A percentile compares a stretch with the other conserved stretches of the same genome.
Evolutionary conservation across 2,888 invertebrate species (phyloP).

Genomic region (Tetranychus piercei): DNA sequence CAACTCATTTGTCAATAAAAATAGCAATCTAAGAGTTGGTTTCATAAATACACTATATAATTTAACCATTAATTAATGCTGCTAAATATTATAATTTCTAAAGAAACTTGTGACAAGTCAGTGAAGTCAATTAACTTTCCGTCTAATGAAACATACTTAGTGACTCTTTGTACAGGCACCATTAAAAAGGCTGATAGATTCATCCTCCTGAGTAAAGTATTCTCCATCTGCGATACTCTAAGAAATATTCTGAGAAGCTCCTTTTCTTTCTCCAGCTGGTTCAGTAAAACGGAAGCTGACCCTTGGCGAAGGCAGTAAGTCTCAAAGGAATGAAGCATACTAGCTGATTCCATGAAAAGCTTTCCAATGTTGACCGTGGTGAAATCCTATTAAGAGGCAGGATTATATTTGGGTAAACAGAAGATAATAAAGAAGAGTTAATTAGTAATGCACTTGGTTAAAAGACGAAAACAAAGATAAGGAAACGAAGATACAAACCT

Average conservation of each 20-base stretch:
- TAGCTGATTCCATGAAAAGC: slow-evolving; percentile 62
- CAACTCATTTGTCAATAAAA: too few relatives aligned
- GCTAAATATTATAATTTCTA: too few relatives aligned
- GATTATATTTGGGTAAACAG: not conserved
- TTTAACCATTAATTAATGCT: too few relatives aligned
- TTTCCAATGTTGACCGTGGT: slow-evolving; percentile 73
- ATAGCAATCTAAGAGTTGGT: too few relatives aligned
- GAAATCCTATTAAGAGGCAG: slow-evolving; percentile 42
- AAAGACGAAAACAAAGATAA: not conserved
- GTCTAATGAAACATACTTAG: slow-evolving; percentile 41
- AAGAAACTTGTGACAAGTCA: too few relatives aligned
- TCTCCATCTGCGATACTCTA: slow-evolving; percentile 90
- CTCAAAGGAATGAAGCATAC: slow-evolving; percentile 84
- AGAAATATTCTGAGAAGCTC: slow-evolving; percentile 80
- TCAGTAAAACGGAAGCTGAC: slow-evolving; percentile 62
- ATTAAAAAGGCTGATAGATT: slow-evolving; percentile 92
- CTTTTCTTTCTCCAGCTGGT: slow-evolving; percentile 81
- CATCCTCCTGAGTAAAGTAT: slow-evolving; percentile 74
- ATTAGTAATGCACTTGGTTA: slow-evolving; percentile 3
- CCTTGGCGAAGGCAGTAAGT: slow-evolving; percentile 82
- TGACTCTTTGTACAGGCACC: slow-evolving; percentile 91
- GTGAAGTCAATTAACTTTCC: too few relatives aligned
- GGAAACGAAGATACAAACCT: slow-evolving; percentile 30
- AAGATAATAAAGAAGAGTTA: not conserved
- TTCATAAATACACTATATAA: too few relatives aligned